These are phyloP conservation scores for Tragelaphus imberbis DNA, from an alignment of 2,113 vertebrate species.

Conservation along the genomic window DNA sequence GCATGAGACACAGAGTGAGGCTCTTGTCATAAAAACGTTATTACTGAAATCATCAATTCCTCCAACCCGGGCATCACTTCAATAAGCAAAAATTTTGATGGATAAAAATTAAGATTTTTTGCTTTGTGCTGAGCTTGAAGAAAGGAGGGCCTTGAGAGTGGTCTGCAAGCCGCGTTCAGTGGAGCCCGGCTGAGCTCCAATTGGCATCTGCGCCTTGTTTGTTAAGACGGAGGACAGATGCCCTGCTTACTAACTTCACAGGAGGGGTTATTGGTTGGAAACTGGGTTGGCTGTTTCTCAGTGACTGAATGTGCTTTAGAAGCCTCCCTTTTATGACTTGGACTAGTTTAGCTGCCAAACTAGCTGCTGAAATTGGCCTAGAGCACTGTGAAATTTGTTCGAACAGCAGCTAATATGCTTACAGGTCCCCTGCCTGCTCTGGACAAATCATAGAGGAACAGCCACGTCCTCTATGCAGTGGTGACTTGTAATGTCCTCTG, in stretches of 20 bases:
- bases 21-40: background rate
- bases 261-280: slow-evolving; percentile 21
- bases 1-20: background rate
- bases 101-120: background rate
- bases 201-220: background rate
- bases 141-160: background rate
- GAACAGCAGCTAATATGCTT: background rate
- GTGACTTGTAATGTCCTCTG: background rate
- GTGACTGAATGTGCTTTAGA: background rate
- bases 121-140: slow-evolving; percentile 16
- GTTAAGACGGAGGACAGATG: slow-evolving; percentile 14
- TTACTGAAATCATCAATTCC: background rate
- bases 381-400: slow-evolving; percentile 57
- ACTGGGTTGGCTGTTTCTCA: slow-evolving; percentile 13
- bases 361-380: slow-evolving; percentile 56
- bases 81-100: background rate
- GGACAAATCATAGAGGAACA: slow-evolving; percentile 15
- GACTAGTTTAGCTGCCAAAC: slow-evolving; percentile 1
- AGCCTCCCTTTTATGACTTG: slow-evolving; percentile 34
- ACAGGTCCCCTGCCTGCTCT: background rate
- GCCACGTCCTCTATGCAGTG: background rate
- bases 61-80: background rate
- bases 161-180: background rate
- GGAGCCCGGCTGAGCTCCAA: background rate
- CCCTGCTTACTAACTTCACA: slow-evolving; percentile 34